A percentile compares a stretch with the other conserved stretches of the same genome.
phyloP scores from a whole-genome alignment of 1,140 invertebrate genomes.

The Popillia japonica region DNA sequence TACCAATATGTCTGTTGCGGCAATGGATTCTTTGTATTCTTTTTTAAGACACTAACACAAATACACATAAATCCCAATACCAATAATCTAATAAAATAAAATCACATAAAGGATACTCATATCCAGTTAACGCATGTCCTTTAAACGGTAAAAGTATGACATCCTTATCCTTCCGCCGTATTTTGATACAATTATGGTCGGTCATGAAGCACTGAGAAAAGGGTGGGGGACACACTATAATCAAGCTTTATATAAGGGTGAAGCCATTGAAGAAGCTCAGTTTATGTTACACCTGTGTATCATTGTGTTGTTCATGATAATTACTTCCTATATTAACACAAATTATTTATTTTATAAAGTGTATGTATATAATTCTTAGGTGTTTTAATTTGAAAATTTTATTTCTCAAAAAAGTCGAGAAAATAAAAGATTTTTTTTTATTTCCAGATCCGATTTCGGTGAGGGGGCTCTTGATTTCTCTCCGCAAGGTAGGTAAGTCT shows the following conservation, averaged over 20 bases:
- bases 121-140: not conserved
- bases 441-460: too few relatives aligned
- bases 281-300: constrained; percentile 7
- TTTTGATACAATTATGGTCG: constrained; percentile 22
- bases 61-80: not conserved
- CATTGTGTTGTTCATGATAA: constrained; percentile 11
- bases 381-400: too few relatives aligned
- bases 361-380: too few relatives aligned
- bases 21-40: not conserved
- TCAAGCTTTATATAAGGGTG: constrained; percentile 24
- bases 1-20: too few relatives aligned
- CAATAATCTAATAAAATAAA: constrained; percentile 31
- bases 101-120: not conserved
- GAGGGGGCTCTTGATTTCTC: too few relatives aligned
- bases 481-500: too few relatives aligned
- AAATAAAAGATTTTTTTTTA: too few relatives aligned
- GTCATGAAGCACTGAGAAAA: constrained; percentile 5
- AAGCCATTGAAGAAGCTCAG: constrained; percentile 31
- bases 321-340: not conserved
- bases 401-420: too few relatives aligned
- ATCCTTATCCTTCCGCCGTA: not conserved
- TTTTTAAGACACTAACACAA: constrained; percentile 8
- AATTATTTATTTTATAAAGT: too few relatives aligned
- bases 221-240: not conserved
- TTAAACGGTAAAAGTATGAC: constrained; percentile 8